Conservation (phyloP, 2,113 vertebrate genomes). For the Neolamprologus variostigma region DNA sequence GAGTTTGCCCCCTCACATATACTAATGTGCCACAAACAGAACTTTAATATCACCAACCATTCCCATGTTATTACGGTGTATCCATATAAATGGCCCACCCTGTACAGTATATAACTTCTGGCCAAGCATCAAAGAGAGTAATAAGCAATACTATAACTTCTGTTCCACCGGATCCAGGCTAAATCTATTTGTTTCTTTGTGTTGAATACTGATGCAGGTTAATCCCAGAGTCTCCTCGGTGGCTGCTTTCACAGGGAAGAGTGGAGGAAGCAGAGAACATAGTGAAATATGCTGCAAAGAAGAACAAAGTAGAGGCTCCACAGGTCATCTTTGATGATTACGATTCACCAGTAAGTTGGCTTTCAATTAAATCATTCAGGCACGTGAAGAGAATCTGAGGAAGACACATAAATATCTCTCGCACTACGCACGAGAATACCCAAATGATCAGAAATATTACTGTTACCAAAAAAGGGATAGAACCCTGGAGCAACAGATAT, state of each 20-base stretch:
- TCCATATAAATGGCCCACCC: not conserved
- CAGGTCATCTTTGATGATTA: conserved; percentile 67
- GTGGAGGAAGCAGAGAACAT: conserved; percentile 81
- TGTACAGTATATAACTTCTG: not conserved
- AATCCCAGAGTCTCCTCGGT: conserved; percentile 88
- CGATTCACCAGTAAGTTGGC: conserved; percentile 58
- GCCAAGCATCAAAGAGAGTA: not conserved
- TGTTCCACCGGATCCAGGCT: not conserved
- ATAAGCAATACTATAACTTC: not conserved
- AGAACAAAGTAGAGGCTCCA: conserved; percentile 73
- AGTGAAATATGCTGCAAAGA: conserved; percentile 76
- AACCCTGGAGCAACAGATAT: not conserved
- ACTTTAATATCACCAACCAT: not conserved
- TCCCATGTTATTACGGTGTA: not conserved
- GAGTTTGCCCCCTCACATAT: not conserved
- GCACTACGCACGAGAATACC: rapidly evolving
- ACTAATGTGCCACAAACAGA: not conserved
- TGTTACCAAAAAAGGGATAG: not conserved
- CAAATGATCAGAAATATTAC: not conserved
- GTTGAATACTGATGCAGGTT: conserved; percentile 66
- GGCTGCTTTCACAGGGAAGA: conserved; percentile 82
- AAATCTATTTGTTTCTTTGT: not conserved
- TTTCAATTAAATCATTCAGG: not conserved
- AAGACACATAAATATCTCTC: not conserved
- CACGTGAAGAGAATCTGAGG: not conserved